Conservation (phyloP, 2,888 invertebrate species). For the Tinea semifulvella region DNA sequence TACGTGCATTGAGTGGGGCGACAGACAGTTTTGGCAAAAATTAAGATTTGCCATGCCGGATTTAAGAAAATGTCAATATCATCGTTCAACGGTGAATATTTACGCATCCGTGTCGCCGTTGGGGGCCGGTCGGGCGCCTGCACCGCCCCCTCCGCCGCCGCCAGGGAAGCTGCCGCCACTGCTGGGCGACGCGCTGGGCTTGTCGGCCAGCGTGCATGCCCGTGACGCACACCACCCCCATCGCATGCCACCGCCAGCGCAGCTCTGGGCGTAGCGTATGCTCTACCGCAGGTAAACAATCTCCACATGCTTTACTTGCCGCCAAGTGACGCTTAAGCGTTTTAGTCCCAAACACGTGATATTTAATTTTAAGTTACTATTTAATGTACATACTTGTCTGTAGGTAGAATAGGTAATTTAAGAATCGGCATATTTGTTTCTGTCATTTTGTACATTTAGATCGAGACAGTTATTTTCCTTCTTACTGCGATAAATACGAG, state of each 20-base stretch:
- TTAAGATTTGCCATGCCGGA: conserved; percentile 91
- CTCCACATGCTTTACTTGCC: conserved; percentile 24
- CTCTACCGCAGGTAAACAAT: conserved; percentile 71
- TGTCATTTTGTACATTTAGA: conserved; percentile 3
- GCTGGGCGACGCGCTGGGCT: conserved; percentile 52
- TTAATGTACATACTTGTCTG: conserved; percentile 34
- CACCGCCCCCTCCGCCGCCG: conserved; percentile 70
- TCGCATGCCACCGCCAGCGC: conserved; percentile 72
- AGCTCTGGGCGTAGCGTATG: conserved; percentile 83
- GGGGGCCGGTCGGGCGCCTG: conserved; percentile 65
- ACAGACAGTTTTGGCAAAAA: conserved; percentile 97
- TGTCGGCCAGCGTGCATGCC: conserved; percentile 47
- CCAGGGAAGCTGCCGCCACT: conserved; percentile 71
- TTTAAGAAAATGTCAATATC: conserved; percentile 72
- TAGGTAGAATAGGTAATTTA: neutral
- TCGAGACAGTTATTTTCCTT: neutral
- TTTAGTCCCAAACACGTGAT: conserved; percentile 65
- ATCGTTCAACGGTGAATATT: conserved; percentile 75
- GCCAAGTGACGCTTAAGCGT: conserved; percentile 49
- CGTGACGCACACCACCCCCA: conserved; percentile 52
- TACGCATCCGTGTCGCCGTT: conserved; percentile 72
- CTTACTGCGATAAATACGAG: neutral
- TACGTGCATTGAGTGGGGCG: conserved; percentile 92
- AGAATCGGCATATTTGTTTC: neutral
- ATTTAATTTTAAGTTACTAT: conserved; percentile 53